Evolutionary conservation across 2,888 invertebrate genomes (phyloP).

Genomic region (Eurytoma adleriae): DNA sequence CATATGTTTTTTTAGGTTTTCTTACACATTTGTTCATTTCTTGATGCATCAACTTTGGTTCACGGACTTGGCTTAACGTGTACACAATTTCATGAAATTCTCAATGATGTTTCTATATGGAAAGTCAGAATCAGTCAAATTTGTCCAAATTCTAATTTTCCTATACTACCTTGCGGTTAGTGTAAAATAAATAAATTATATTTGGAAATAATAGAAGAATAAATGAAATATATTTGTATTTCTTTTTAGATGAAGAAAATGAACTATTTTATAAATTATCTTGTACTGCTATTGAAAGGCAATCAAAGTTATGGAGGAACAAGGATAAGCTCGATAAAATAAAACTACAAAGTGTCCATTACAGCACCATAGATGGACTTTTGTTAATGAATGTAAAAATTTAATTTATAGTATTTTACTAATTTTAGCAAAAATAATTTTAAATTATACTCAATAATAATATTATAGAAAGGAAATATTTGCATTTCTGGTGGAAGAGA

Average conservation of each 20-base stretch:
- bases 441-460: conserved; percentile 19
- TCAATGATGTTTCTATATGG: conserved; percentile 80
- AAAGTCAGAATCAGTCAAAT: conserved; percentile 73
- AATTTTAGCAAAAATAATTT: neutral
- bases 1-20: conserved; percentile 76
- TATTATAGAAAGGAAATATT: conserved; percentile 65
- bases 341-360: conserved; percentile 78
- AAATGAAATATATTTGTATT: neutral
- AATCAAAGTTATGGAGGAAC: conserved; percentile 79
- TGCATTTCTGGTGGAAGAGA: conserved; percentile 81
- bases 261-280: conserved; percentile 79
- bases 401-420: conserved; percentile 8
- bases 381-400: conserved; percentile 79
- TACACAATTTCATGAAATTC: conserved; percentile 78
- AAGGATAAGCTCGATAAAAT: conserved; percentile 76
- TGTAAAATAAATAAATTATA: conserved; percentile 45
- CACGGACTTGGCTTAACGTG: conserved; percentile 78
- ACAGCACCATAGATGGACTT: conserved; percentile 80
- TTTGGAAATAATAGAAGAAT: too few species aligned
- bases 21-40: conserved; percentile 80
- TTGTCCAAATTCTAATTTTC: conserved; percentile 69
- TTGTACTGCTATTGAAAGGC: conserved; percentile 81
- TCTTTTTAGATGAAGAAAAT: conserved; percentile 72
- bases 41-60: conserved; percentile 79
- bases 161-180: conserved; percentile 71